These are phyloP conservation scores for Heteromyza rotundicornis DNA, from an alignment of 2,888 invertebrate genomes.

Conservation along the genomic window DNA sequence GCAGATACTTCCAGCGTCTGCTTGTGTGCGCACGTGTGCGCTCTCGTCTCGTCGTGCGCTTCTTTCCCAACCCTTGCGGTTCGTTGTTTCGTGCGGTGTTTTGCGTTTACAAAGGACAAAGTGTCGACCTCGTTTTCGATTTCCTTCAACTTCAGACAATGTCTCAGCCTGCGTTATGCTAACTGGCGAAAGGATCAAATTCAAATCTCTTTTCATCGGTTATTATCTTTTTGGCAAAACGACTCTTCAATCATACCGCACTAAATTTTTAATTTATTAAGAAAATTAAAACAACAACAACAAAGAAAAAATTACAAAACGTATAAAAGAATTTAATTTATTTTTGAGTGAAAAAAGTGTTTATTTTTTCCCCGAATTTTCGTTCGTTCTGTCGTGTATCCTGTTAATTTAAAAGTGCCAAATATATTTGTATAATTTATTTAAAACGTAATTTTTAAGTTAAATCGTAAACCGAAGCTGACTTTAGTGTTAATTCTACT, in stretches of 20 bases:
- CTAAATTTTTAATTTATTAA: no score
- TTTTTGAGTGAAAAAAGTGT: constrained; percentile 5
- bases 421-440: constrained; percentile 19
- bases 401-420: constrained; percentile 28
- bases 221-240: constrained; percentile 59
- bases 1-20: constrained; percentile 45
- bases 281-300: constrained; percentile 10
- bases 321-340: not conserved
- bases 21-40: constrained; percentile 43
- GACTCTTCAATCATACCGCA: constrained; percentile 14
- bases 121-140: not conserved
- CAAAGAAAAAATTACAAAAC: not conserved
- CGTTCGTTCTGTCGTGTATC: constrained; percentile 26
- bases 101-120: no score
- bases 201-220: constrained; percentile 58
- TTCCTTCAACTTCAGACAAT: constrained; percentile 7
- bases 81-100: constrained; percentile 7
- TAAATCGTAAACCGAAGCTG: constrained; percentile 21
- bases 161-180: constrained; percentile 52
- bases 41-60: constrained; percentile 26
- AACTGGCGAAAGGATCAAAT: constrained; percentile 57
- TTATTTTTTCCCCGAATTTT: constrained; percentile 13
- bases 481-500: constrained; percentile 11
- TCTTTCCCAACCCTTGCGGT: no score
- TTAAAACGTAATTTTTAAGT: constrained; percentile 45